A percentile compares a stretch with the other conserved stretches of the same genome.
These are phyloP conservation scores for Osmerus eperlanus DNA, from an alignment of 2,113 vertebrate genomes.

Conservation along the genomic window DNA sequence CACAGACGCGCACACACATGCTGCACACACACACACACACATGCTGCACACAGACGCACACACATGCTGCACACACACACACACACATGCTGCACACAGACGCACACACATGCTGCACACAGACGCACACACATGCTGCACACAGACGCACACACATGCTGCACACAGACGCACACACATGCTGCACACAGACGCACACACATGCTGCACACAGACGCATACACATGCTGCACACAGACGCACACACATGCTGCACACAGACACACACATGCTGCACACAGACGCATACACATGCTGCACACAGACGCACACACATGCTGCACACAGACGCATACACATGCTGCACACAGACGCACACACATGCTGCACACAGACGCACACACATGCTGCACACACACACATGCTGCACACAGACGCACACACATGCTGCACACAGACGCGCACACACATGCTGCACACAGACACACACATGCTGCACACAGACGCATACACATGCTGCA, in stretches of 20 bases:
- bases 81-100: not conserved
- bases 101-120: not conserved
- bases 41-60: not conserved
- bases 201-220: too few species aligned
- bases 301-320: not conserved
- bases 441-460: not conserved
- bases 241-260: not conserved
- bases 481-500: not conserved
- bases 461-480: not conserved
- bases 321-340: not conserved
- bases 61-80: not conserved
- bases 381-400: not conserved
- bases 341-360: not conserved
- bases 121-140: too few species aligned
- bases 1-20: not conserved
- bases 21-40: not conserved
- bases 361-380: not conserved
- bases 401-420: too few species aligned
- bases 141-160: too few species aligned
- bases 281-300: not conserved
- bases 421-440: not conserved
- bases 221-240: conserved; percentile 1
- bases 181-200: too few species aligned
- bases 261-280: not conserved
- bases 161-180: too few species aligned